Conservation (phyloP, 2,888 invertebrate species). For the Baronia brevicornis region DNA sequence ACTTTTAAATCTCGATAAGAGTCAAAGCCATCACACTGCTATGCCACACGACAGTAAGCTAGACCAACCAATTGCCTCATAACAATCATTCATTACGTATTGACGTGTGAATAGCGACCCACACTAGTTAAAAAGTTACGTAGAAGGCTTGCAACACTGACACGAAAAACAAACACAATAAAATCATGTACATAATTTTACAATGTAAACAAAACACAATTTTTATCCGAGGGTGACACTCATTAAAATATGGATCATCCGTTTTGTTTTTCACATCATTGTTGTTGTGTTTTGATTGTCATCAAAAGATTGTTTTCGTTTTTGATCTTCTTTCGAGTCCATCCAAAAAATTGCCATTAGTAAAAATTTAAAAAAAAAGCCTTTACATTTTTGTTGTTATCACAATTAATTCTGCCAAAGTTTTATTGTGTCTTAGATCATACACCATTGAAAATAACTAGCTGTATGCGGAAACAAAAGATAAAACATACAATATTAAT, state of each 20-base stretch:
- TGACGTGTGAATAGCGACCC: constrained; percentile 47
- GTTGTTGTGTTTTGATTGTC: constrained; percentile 24
- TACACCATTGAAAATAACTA: too few species aligned
- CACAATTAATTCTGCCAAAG: too few species aligned
- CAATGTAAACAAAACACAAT: constrained; percentile 17
- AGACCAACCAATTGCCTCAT: constrained; percentile 29
- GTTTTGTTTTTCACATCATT: constrained; percentile 26
- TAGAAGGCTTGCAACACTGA: constrained; percentile 68
- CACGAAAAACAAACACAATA: constrained; percentile 40
- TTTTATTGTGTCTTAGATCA: too few species aligned
- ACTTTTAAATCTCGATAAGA: constrained; percentile 28
- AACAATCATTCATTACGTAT: constrained; percentile 32
- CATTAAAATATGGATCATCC: constrained; percentile 36
- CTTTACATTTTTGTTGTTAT: too few species aligned
- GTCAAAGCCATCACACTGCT: constrained; percentile 50
- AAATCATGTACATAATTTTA: constrained; percentile 29
- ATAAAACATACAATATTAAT: too few species aligned
- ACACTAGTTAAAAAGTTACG: constrained; percentile 43
- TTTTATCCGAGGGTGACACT: constrained; percentile 23
- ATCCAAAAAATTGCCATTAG: too few species aligned
- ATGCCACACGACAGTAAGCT: constrained; percentile 32
- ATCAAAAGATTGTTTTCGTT: too few species aligned
- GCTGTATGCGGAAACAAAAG: too few species aligned
- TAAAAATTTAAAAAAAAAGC: too few species aligned
- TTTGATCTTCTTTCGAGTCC: too few species aligned